These are phyloP conservation scores for Cryptomyrus ogoouensis DNA, from an alignment of 2,113 vertebrate genomes.

Conservation along the genomic window DNA sequence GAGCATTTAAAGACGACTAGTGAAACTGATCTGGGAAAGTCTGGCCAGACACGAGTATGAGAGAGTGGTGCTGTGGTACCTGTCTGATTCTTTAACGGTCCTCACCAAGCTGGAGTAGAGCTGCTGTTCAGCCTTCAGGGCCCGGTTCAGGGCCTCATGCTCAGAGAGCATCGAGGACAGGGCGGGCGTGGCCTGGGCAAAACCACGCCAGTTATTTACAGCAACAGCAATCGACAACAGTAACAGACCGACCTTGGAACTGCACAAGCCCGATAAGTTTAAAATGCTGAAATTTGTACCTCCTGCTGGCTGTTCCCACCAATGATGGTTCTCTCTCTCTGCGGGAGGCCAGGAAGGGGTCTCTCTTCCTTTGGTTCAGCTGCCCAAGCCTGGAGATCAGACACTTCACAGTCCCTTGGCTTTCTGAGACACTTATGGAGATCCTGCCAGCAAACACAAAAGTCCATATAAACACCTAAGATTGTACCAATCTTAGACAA, in stretches of 20 bases:
- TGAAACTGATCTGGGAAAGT: neutral
- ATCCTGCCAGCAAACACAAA: conserved; percentile 43
- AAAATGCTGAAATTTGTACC: conserved; percentile 31
- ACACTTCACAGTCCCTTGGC: conserved; percentile 31
- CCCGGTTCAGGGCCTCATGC: conserved; percentile 67
- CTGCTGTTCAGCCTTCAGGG: conserved; percentile 76
- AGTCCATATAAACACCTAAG: neutral
- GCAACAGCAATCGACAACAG: neutral
- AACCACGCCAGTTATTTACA: neutral
- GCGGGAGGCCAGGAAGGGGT: conserved; percentile 51
- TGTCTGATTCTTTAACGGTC: conserved; percentile 76
- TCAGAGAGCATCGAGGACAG: conserved; percentile 57
- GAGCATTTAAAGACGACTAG: neutral
- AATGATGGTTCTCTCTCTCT: conserved; percentile 62
- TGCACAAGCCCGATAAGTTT: neutral
- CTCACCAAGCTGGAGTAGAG: conserved; percentile 76
- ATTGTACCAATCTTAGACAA: neutral
- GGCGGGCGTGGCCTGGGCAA: conserved; percentile 45
- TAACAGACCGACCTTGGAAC: too few species aligned
- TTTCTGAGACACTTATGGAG: conserved; percentile 52
- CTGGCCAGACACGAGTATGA: neutral
- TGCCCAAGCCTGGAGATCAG: conserved; percentile 36
- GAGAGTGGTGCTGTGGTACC: conserved; percentile 53
- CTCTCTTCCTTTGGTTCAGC: conserved; percentile 41
- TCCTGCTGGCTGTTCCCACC: conserved; percentile 62